Evolutionary conservation across 2,797 vertebrate genomes (phyloP), one percentile per base, ranked within the genome.

Genomic region (Clarias pachynema): DNA sequence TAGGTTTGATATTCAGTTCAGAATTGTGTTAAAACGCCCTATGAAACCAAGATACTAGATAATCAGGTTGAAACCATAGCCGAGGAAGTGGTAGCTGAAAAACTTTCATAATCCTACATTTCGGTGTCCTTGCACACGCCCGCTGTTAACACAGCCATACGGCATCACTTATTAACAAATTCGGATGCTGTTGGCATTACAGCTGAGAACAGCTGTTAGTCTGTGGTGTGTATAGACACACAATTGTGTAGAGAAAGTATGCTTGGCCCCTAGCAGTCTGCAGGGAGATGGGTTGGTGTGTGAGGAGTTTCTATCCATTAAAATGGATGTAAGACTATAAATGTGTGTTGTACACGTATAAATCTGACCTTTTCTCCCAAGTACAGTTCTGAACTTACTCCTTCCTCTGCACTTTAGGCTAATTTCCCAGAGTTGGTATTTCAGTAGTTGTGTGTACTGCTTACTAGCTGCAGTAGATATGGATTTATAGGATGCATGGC

Each of bases 71-170:
- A 65, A 29, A 20, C 7, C 37, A 18, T 62, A 79, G 77, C 6
- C 57, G n/a, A 31, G 26, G 9, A 18, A 81, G n/a, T 24, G 2
- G n/a, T 18, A 53, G 44, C 65, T n/a, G 79, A 79, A 65, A 79
- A 53, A 70, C 65, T 62, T 59, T 16, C 37, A 37, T 59, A 65
- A 65, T 74, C 59, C 74, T 24, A 63, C 9, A 56, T 57, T 86
- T 69, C 72, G 73, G 20, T 83, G 79, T 84, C 87, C 85, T 94
- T 94, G 92, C 92, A 89, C 90, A 85, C 85, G 89, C 91, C 93
- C 92, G 87, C 89, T 92, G 93, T 94, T 93, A 93, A 91, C 82
- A 75, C 93, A 89, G 91, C 93, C 95, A 95, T 94, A 94, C 94
- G 94, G 93, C 93, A 92, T 90, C 82, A 89, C 89, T 87, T 87